Percentiles rank a stretch among this genome's conserved stretches.
Conservation (phyloP, 2,888 invertebrate species). For the Nemotelus nigrinus region DNA sequence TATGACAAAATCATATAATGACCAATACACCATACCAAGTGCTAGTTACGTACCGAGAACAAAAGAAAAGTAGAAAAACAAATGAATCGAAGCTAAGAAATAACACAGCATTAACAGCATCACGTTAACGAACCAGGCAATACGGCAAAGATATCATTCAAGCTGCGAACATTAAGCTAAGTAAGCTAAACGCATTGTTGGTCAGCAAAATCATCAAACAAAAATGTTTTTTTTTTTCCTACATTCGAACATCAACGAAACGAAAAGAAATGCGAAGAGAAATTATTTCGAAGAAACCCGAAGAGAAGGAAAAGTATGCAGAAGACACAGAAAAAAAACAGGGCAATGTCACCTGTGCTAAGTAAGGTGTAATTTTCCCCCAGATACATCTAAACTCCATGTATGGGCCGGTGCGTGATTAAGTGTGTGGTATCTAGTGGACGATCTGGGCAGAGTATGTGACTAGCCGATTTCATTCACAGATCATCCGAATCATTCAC, state of each 20-base stretch:
- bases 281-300: slow-evolving; percentile 1
- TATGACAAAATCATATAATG: slow-evolving; percentile 14
- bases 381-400: neutral
- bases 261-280: neutral
- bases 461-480: no score
- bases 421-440: neutral
- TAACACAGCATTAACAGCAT: no score
- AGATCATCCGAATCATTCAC: no score
- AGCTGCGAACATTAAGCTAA: no score
- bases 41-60: neutral
- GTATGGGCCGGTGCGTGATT: neutral
- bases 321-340: neutral
- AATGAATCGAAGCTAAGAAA: no score
- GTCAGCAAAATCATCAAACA: neutral
- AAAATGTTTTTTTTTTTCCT: neutral
- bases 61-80: no score
- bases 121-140: no score
- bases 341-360: slow-evolving; percentile 31
- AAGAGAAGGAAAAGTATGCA: neutral
- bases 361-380: neutral
- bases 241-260: neutral
- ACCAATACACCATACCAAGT: neutral
- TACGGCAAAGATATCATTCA: no score
- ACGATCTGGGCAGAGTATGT: no score
- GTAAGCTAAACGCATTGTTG: neutral